Conservation (phyloP, 1,140 invertebrate species). For the Trichoplusia ni region DNA sequence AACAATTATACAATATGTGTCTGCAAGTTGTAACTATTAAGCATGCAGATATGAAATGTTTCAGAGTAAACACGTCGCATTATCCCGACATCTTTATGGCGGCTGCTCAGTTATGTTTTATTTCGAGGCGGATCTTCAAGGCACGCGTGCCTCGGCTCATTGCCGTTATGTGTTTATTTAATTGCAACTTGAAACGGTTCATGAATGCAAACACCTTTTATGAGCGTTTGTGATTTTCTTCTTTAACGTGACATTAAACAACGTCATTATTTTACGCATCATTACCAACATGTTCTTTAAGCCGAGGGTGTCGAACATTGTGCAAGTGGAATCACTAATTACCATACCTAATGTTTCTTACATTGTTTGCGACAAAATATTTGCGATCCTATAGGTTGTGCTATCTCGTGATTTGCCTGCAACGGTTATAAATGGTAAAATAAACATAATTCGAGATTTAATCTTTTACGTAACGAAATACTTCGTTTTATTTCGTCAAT, state of each 20-base stretch:
- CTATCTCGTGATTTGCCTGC: too few relatives aligned
- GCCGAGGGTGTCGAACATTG: not conserved
- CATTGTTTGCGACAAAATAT: not conserved
- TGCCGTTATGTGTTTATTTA: slow-evolving; percentile 50
- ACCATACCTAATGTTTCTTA: not conserved
- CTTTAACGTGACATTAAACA: not conserved
- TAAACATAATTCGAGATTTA: not conserved
- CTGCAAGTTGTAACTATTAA: not conserved
- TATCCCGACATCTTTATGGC: slow-evolving; percentile 42
- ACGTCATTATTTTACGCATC: not conserved
- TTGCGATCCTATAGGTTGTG: not conserved
- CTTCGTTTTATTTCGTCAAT: slow-evolving; percentile 31
- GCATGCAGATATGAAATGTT: slow-evolving; percentile 24
- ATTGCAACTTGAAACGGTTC: slow-evolving; percentile 11
- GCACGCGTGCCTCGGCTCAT: slow-evolving; percentile 36
- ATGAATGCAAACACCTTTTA: not conserved
- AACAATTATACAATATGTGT: not conserved
- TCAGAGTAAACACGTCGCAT: slow-evolving; percentile 9
- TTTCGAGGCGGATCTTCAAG: slow-evolving; percentile 40
- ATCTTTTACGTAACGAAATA: slow-evolving; percentile 25
- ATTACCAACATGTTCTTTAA: not conserved
- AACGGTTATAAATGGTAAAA: not conserved
- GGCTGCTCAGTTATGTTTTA: slow-evolving; percentile 34
- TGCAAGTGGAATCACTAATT: not conserved
- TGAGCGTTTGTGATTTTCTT: not conserved